Percentiles rank a stretch among this genome's conserved stretches.
phyloP scores from a whole-genome alignment of 2,888 invertebrate genomes.

The Tuberolachnus salignus region DNA sequence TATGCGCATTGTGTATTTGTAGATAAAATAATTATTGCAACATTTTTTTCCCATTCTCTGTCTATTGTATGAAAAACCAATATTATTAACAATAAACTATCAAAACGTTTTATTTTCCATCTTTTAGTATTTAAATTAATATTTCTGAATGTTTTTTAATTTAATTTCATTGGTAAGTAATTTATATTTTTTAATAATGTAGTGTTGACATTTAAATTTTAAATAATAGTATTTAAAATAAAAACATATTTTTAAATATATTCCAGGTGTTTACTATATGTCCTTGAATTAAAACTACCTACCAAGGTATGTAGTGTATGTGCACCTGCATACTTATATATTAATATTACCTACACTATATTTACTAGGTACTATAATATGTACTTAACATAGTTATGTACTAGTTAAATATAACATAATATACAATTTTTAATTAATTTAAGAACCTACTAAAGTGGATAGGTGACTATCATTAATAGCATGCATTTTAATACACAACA shows the following conservation, averaged over 20 bases:
- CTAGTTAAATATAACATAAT: neutral
- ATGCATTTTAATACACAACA: neutral
- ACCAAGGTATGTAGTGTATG: neutral
- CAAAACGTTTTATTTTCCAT: neutral
- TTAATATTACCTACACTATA: neutral
- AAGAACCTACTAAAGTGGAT: too few relatives aligned
- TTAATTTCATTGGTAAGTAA: too few relatives aligned
- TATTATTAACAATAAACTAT: too few relatives aligned
- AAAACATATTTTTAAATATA: slow-evolving; percentile 18
- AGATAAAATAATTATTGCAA: neutral
- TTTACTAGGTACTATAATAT: too few relatives aligned
- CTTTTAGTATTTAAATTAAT: neutral
- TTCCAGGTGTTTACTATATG: slow-evolving; percentile 3
- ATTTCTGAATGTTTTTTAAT: neutral
- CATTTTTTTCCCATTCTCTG: neutral
- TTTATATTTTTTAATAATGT: neutral
- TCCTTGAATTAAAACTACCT: slow-evolving; percentile 39
- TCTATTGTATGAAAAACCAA: neutral
- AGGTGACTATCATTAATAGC: neutral
- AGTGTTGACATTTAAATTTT: neutral
- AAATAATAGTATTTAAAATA: neutral
- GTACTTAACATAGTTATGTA: neutral
- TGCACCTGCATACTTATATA: slow-evolving; percentile 34
- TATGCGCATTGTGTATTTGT: neutral
- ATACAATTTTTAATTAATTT: neutral